Conservation (phyloP, 1,140 invertebrate species). For the Caenorhabditis latens region DNA sequence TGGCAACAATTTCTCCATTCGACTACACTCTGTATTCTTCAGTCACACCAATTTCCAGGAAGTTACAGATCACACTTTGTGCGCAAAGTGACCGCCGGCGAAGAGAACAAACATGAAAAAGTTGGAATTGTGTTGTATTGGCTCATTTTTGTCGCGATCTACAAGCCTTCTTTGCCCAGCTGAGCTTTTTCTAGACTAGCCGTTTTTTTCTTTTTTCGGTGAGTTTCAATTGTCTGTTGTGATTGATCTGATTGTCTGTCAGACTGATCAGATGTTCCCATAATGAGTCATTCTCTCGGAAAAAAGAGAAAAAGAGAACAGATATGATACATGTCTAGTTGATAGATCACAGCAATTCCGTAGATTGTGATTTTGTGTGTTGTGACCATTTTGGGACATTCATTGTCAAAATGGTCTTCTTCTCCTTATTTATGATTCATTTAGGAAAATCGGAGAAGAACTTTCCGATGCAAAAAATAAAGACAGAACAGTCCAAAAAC, state of each 20-base stretch:
- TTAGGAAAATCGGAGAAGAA: not conserved
- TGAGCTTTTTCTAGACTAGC: constrained; percentile 3
- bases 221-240: too few relatives aligned
- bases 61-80: constrained; percentile 44
- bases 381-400: not conserved
- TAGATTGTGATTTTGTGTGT: constrained; percentile 6
- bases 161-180: not conserved
- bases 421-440: not conserved
- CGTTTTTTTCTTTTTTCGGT: not conserved
- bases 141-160: constrained; percentile 37
- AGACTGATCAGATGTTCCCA: not conserved
- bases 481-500: not conserved
- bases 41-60: not conserved
- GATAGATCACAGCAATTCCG: not conserved
- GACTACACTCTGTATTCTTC: not conserved
- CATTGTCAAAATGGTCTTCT: not conserved
- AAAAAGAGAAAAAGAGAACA: not conserved
- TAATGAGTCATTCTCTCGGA: not conserved
- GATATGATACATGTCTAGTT: constrained; percentile 10
- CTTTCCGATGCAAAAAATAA: not conserved
- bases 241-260: not conserved
- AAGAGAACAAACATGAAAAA: constrained; percentile 48
- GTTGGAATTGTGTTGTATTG: constrained; percentile 28
- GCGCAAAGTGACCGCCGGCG: constrained; percentile 51
- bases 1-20: not conserved